These are phyloP conservation scores for Molanna angustata DNA, from an alignment of 2,888 invertebrate genomes.

Conservation along the genomic window DNA sequence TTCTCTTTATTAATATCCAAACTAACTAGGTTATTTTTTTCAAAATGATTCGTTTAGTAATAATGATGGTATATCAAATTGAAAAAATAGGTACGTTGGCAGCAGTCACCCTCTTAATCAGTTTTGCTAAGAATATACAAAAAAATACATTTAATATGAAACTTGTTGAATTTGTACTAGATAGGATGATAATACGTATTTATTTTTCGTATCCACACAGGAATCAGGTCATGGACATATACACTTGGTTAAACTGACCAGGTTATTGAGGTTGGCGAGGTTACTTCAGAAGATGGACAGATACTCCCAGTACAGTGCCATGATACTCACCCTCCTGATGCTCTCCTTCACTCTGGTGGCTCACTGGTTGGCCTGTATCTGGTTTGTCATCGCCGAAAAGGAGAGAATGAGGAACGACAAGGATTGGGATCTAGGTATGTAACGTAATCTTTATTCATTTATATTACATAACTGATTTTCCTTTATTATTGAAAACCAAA, in stretches of 20 bases:
- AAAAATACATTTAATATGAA: no score
- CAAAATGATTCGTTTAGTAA: no score
- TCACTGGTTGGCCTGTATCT: conserved; percentile 96
- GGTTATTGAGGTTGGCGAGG: conserved; percentile 83
- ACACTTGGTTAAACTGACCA: conserved; percentile 89
- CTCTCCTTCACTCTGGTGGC: conserved; percentile 90
- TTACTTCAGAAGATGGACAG: conserved; percentile 95
- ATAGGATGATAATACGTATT: no score
- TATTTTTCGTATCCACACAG: no score
- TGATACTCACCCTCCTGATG: conserved; percentile 92
- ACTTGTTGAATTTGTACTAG: no score
- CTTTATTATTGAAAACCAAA: no score
- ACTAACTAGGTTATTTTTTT: no score
- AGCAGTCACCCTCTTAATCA: no score
- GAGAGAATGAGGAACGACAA: conserved; percentile 67
- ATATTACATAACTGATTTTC: neutral
- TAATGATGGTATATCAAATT: no score
- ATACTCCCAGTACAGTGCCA: conserved; percentile 93
- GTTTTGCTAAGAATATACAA: no score
- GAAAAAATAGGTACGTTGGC: no score
- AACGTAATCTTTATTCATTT: neutral
- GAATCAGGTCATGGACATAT: conserved; percentile 74
- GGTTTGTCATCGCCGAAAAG: conserved; percentile 93
- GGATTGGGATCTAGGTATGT: conserved; percentile 81
- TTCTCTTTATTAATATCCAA: no score